Evolutionary conservation across 2,113 vertebrate genomes (phyloP).

Genomic region (Myocastor coypus): DNA sequence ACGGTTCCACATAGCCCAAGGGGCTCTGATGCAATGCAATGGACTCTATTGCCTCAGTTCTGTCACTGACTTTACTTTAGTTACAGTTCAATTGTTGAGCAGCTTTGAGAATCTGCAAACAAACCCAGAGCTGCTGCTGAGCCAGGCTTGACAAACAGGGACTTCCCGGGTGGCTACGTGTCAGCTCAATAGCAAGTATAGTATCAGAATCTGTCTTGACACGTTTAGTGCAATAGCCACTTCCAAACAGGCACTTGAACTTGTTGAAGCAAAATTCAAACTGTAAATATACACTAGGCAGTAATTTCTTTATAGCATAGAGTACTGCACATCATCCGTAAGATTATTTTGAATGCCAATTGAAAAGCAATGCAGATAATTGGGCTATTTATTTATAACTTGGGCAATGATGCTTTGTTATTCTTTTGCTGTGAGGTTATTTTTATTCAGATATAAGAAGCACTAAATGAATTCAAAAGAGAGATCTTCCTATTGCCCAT

Average conservation of each 20-base stretch:
- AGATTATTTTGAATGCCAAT: not conserved
- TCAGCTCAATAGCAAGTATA: not conserved
- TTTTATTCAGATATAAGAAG: conserved; percentile 48
- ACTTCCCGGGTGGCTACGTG: not conserved
- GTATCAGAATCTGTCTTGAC: not conserved
- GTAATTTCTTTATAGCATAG: not conserved
- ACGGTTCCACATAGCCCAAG: not conserved
- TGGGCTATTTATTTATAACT: not conserved
- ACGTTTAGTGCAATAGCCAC: not conserved
- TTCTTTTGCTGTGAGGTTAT: not conserved
- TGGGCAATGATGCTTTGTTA: not conserved
- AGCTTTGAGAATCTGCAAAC: not conserved
- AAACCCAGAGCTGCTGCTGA: not conserved
- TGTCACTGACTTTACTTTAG: not conserved
- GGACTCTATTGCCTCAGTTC: conserved; percentile 23
- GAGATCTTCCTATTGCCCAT: not conserved
- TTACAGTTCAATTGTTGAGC: not conserved
- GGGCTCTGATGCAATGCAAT: conserved; percentile 63
- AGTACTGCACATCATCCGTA: not conserved
- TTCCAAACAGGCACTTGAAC: not conserved
- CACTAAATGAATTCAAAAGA: not conserved
- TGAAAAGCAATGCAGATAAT: not conserved
- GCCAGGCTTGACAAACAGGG: not conserved
- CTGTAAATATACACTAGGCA: not conserved
- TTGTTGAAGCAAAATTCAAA: conserved; percentile 19